Conservation (phyloP, 2,888 invertebrate genomes). For the Cataglyphis rosenhaueri region DNA sequence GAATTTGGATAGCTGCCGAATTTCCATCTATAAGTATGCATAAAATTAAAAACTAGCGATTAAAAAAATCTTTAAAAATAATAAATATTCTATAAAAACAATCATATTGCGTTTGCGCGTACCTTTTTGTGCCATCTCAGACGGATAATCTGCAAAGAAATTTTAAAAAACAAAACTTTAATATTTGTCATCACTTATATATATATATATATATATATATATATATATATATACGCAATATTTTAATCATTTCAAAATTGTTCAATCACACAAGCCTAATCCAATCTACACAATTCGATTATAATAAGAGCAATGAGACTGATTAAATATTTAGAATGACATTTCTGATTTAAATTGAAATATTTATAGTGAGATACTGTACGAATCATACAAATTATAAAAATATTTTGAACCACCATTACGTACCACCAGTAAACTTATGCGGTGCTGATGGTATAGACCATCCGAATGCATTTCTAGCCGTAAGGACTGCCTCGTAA, state of each 20-base stretch:
- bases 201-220: background rate
- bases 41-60: slow-evolving; percentile 11
- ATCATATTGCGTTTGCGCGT: background rate
- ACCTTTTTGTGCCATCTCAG: slow-evolving; percentile 33
- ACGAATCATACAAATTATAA: background rate
- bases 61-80: slow-evolving; percentile 8
- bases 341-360: slow-evolving; percentile 3
- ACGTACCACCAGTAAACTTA: slow-evolving; percentile 76
- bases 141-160: slow-evolving; percentile 32
- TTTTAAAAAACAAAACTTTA: background rate
- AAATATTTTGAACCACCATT: background rate
- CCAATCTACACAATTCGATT: background rate
- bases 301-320: background rate
- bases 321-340: background rate
- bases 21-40: slow-evolving; percentile 23
- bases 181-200: background rate
- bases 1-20: slow-evolving; percentile 59
- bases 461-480: slow-evolving; percentile 81
- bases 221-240: background rate
- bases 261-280: background rate
- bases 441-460: slow-evolving; percentile 74
- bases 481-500: slow-evolving; percentile 78
- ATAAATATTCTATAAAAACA: background rate
- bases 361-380: background rate
- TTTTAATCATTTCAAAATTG: background rate